Evolutionary conservation across 2,888 invertebrate species (phyloP).

Genomic region (Drosophila aldrichi): DNA sequence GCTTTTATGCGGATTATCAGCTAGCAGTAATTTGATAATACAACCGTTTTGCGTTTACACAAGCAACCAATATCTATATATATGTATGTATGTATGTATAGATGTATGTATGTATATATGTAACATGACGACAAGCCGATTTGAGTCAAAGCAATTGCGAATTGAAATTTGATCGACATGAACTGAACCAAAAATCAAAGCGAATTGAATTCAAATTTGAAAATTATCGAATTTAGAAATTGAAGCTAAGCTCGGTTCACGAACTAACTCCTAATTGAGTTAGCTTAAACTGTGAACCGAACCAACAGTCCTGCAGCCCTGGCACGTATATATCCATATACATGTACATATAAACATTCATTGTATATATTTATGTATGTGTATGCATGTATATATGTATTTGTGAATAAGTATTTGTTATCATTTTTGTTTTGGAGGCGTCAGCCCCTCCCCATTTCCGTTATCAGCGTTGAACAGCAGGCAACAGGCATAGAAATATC

Average conservation of each 20-base stretch:
- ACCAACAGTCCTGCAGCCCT: neutral
- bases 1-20: conserved; percentile 40
- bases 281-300: neutral
- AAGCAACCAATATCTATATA: neutral
- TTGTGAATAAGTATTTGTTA: neutral
- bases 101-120: neutral
- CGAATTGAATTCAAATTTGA: neutral
- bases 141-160: neutral
- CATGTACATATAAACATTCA: too few species aligned
- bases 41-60: conserved; percentile 24
- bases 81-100: neutral
- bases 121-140: neutral
- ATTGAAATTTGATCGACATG: neutral
- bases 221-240: neutral
- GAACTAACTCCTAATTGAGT: neutral
- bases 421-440: conserved; percentile 30
- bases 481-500: conserved; percentile 29
- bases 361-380: neutral
- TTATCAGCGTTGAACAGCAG: conserved; percentile 36
- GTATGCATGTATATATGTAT: neutral
- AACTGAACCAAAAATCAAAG: neutral
- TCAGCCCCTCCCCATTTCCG: conserved; percentile 1
- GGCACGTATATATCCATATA: neutral
- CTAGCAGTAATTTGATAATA: conserved; percentile 53
- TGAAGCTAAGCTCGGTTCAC: conserved; percentile 3